Conservation (phyloP, 2,888 invertebrate species). For the Dorcus parallelipipedus region DNA sequence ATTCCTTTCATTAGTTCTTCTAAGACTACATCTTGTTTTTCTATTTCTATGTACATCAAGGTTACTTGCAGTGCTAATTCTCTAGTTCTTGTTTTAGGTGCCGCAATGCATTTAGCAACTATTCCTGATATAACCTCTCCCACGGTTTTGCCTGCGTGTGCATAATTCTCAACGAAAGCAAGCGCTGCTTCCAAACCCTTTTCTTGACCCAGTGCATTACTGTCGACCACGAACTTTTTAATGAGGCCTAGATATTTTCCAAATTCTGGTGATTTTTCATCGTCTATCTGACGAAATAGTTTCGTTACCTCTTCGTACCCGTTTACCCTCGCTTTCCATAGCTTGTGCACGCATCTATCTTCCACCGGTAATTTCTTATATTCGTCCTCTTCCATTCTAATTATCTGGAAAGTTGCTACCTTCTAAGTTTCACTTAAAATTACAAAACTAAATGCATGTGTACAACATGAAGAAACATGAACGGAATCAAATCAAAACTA, state of each 20-base stretch:
- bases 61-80: constrained; percentile 86
- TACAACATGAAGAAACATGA: not conserved
- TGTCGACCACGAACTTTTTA: constrained; percentile 92
- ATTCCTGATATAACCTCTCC: constrained; percentile 77
- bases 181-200: constrained; percentile 90
- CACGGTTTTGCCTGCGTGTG: constrained; percentile 80
- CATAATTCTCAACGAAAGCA: constrained; percentile 88
- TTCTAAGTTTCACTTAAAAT: not conserved
- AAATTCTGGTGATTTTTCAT: constrained; percentile 94
- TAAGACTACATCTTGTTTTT: constrained; percentile 84
- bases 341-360: constrained; percentile 88
- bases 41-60: constrained; percentile 93
- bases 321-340: constrained; percentile 92
- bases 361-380: constrained; percentile 84
- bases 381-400: constrained; percentile 77
- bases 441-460: not conserved
- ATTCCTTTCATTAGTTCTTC: constrained; percentile 93
- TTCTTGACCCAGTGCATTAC: constrained; percentile 93
- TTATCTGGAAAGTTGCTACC: not conserved
- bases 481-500: not conserved
- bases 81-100: constrained; percentile 86
- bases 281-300: constrained; percentile 80
- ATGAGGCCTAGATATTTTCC: constrained; percentile 85
- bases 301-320: constrained; percentile 94
- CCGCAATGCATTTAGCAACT: constrained; percentile 88